phyloP scores from a whole-genome alignment of 2,888 invertebrate species.

The Sympetrum striolatum region DNA sequence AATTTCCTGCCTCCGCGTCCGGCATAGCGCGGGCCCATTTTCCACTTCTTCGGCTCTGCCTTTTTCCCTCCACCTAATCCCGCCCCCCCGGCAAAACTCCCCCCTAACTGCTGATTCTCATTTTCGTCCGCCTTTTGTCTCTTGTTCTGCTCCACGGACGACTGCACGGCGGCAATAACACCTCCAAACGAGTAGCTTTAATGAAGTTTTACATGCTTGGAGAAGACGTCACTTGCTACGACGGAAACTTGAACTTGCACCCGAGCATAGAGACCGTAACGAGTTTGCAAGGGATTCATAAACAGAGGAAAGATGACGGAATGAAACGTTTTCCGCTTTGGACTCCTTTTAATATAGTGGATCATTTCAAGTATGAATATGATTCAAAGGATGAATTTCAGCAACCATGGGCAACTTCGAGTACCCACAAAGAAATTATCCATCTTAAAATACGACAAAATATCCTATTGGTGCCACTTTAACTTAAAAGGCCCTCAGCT shows the following conservation, averaged over 20 bases:
- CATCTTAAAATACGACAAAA: no score
- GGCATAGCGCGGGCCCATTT: no score
- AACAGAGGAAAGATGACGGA: not conserved
- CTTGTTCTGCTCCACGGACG: not conserved
- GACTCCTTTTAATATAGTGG: not conserved
- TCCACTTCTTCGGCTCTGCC: not conserved
- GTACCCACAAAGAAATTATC: no score
- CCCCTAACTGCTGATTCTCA: not conserved
- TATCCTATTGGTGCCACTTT: no score
- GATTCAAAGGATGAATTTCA: no score
- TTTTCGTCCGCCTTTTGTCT: not conserved
- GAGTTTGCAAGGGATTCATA: not conserved
- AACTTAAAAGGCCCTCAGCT: no score
- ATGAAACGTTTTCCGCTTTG: not conserved
- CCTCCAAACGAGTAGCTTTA: not conserved
- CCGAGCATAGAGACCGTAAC: not conserved
- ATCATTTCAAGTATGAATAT: no score
- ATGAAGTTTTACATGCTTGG: not conserved
- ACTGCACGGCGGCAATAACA: not conserved
- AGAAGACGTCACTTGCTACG: not conserved
- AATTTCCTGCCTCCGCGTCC: not conserved
- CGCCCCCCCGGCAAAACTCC: not conserved
- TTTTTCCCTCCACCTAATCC: not conserved
- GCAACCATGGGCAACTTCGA: no score
- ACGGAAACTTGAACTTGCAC: not conserved